phyloP scores from a whole-genome alignment of 2,888 invertebrate genomes.

The Nudaria mundana region DNA sequence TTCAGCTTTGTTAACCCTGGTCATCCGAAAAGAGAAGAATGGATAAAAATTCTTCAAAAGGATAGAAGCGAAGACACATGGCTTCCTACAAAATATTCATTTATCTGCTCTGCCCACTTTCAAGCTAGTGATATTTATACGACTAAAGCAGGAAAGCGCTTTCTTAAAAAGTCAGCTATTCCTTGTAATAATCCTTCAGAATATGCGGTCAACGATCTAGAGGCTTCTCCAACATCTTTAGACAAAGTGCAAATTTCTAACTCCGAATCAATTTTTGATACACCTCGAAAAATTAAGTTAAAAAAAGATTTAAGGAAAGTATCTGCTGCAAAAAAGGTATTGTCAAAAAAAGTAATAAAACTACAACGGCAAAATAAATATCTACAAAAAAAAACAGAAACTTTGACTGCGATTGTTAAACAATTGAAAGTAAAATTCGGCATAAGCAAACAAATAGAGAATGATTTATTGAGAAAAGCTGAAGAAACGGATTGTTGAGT shows the following conservation, averaged over 20 bases:
- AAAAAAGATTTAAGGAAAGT: too few species aligned
- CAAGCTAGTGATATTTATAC: conserved; percentile 16
- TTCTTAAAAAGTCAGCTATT: conserved; percentile 19
- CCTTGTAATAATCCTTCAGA: conserved; percentile 9
- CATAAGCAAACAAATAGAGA: not conserved
- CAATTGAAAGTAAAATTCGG: conserved; percentile 1
- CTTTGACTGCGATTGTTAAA: not conserved
- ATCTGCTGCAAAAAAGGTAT: too few species aligned
- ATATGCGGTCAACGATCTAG: conserved; percentile 5
- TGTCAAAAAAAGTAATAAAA: too few species aligned
- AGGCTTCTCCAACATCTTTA: not conserved
- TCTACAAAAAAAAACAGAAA: not conserved
- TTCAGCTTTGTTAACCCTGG: conserved; percentile 13
- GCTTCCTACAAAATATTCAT: conserved; percentile 17
- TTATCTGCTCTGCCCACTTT: conserved; percentile 22
- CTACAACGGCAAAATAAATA: too few species aligned
- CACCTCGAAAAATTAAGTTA: too few species aligned
- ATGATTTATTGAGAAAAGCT: not conserved
- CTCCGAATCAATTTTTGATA: too few species aligned
- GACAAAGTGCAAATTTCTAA: too few species aligned
- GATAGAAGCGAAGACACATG: conserved; percentile 10
- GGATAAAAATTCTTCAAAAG: conserved; percentile 18
- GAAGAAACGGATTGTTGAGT: conserved; percentile 6
- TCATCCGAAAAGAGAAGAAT: conserved; percentile 17
- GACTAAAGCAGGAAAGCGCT: conserved; percentile 18